Conservation (phyloP, 2,888 invertebrate genomes). For the Sinodicranocentrus sp. region DNA sequence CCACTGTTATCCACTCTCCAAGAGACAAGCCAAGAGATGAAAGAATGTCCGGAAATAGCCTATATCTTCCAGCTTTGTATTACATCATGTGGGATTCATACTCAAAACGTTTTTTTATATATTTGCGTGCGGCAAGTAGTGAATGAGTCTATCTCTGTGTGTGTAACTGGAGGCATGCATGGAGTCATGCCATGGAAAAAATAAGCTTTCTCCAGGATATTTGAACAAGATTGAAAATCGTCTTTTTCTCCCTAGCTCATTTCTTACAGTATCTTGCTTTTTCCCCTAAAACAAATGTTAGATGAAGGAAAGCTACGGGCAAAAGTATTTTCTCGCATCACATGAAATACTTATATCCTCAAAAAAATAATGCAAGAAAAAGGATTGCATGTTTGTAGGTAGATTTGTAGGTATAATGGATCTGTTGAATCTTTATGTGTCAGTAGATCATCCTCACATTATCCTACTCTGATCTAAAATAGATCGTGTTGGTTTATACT, state of each 20-base stretch:
- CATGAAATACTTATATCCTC: not conserved
- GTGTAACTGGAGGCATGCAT: constrained; percentile 7
- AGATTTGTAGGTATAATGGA: constrained; percentile 22
- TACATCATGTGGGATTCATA: constrained; percentile 16
- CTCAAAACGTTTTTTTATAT: not conserved
- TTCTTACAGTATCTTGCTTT: constrained; percentile 17
- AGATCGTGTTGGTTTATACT: constrained; percentile 35
- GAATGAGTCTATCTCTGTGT: constrained; percentile 22
- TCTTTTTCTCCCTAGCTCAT: constrained; percentile 21
- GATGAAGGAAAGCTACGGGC: not conserved
- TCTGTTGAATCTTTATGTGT: constrained; percentile 61
- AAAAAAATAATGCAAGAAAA: constrained; percentile 4
- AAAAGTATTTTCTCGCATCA: not conserved
- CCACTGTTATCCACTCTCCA: not conserved
- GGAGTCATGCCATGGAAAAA: constrained; percentile 26
- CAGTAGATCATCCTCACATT: constrained; percentile 62
- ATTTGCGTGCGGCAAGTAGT: not conserved
- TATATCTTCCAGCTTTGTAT: constrained; percentile 42
- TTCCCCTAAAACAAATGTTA: constrained; percentile 26
- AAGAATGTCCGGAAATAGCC: constrained; percentile 57
- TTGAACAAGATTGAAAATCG: constrained; percentile 58
- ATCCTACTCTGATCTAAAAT: constrained; percentile 52
- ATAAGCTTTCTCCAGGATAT: constrained; percentile 31
- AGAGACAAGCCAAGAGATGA: constrained; percentile 13
- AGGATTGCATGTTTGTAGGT: constrained; percentile 3